Conservation (phyloP, 2,113 vertebrate genomes). For the Elanoides forficatus region DNA sequence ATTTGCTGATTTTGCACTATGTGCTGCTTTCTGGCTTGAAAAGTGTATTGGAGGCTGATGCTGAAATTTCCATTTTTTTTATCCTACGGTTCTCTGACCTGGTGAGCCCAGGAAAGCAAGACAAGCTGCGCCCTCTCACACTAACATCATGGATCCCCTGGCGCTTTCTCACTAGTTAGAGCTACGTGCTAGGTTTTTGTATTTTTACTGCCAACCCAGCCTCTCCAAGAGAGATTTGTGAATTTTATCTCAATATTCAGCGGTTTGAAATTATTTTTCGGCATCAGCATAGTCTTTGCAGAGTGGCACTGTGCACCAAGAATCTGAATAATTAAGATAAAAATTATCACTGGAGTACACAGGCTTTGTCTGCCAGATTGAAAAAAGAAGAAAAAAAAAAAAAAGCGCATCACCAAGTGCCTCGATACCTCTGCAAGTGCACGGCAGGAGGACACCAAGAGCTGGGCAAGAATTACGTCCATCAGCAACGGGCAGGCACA, state of each 20-base stretch:
- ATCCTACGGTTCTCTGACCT: not conserved
- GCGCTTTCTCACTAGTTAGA: not conserved
- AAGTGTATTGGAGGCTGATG: fast-evolving
- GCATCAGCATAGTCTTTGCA: not conserved
- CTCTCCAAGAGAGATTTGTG: not conserved
- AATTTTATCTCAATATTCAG: not conserved
- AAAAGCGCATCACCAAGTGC: not conserved
- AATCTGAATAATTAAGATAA: not conserved
- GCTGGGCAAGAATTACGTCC: not conserved
- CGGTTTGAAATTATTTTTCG: not conserved
- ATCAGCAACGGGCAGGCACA: not conserved
- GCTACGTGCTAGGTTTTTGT: not conserved
- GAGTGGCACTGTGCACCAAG: not conserved
- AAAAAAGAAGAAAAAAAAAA: not conserved
- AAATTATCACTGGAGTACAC: not conserved
- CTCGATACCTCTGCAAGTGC: not conserved
- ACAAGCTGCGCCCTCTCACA: not conserved
- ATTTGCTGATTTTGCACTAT: not conserved
- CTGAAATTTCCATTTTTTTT: not conserved
- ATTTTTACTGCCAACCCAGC: not conserved
- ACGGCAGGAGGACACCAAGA: not conserved
- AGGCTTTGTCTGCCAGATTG: not conserved
- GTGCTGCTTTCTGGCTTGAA: not conserved
- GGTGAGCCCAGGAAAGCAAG: not conserved
- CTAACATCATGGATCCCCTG: not conserved